Evolutionary conservation across 2,113 vertebrate genomes (phyloP), one percentile per base, ranked within the genome.

Genomic region (Mugil cephalus): DNA sequence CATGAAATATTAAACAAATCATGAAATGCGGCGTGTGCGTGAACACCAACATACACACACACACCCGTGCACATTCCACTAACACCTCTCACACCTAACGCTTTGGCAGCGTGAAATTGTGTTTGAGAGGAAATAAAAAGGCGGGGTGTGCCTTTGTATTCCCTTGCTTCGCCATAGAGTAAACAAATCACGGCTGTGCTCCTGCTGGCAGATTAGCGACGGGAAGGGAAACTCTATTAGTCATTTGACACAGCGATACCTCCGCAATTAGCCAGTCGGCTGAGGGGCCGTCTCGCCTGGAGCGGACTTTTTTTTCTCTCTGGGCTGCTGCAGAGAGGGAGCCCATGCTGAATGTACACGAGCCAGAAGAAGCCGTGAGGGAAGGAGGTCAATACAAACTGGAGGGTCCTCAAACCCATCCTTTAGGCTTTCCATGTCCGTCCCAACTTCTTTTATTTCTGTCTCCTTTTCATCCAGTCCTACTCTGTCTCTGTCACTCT

Each of bases 211-310:
- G 85, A 87, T 88, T 79, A 91, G 88, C 42, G 68, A 67, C 13
- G 52, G 83, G 63, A 79, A 88, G 59, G 77, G 83, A 88, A 89
- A 89, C 79, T 87, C 82, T 81, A 90, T 88, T 91, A 86, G 85
- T 84, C 83, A 87, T 89, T 85, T 91, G 86, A 89, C 86, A 88
- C 79, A 86, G 83, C 80, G 82, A 89, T 87, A 89, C 86, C 84
- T 75, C 79, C 40, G 83, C 88, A 88, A 91, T 92, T 91, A 92
- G 76, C 73, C 77, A 79, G 70, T 47, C 70, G 46, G 63, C 76
- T 61, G 54, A 80, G 69, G 80, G 76, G 64, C 64, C 6, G 55
- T 52, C 83, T 66, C 45, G 48, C 76, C 81, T 17, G 51, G 58
- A 84, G 24, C 34, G 6, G 40, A 59, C 35, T 80, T 82, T 83